phyloP scores from a whole-genome alignment of 1,140 invertebrate genomes.

The Leptoteleia sp. region DNA sequence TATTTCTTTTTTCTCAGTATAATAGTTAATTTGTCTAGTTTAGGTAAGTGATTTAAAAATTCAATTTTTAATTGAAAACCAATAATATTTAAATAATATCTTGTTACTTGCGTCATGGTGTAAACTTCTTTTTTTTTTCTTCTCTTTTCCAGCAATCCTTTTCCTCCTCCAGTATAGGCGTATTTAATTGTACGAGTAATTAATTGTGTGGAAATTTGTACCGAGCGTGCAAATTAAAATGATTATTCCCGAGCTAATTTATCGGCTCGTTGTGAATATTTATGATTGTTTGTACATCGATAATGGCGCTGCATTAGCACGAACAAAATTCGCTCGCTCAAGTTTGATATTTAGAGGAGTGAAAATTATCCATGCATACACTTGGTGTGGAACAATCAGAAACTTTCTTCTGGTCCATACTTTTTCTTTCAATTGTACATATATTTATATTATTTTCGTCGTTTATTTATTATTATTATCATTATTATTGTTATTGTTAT shows the following conservation, averaged over 20 bases:
- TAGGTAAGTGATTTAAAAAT: no score
- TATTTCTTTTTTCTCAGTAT: background rate
- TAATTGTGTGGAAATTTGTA: constrained; percentile 10
- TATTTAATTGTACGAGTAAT: background rate
- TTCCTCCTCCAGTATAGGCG: no score
- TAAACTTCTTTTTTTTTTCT: background rate
- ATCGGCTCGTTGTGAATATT: constrained; percentile 26
- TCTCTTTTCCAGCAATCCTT: background rate
- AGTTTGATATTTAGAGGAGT: background rate
- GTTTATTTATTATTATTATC: no score
- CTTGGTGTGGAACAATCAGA: no score
- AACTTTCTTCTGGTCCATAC: no score
- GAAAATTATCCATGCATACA: background rate
- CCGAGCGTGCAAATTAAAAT: constrained; percentile 6
- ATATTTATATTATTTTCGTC: no score
- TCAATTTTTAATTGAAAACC: no score
- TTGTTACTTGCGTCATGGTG: no score
- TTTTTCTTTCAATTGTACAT: no score
- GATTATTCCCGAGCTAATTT: constrained; percentile 16
- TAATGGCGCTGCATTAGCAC: constrained; percentile 19
- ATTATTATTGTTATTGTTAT: no score
- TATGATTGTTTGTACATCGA: constrained; percentile 34
- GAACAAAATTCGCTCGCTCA: background rate
- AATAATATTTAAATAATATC: no score
- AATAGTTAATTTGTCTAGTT: no score